Evolutionary conservation across 2,888 invertebrate species (phyloP), one percentile per base, ranked within the genome.

Genomic region (Oxytorus armatus): DNA sequence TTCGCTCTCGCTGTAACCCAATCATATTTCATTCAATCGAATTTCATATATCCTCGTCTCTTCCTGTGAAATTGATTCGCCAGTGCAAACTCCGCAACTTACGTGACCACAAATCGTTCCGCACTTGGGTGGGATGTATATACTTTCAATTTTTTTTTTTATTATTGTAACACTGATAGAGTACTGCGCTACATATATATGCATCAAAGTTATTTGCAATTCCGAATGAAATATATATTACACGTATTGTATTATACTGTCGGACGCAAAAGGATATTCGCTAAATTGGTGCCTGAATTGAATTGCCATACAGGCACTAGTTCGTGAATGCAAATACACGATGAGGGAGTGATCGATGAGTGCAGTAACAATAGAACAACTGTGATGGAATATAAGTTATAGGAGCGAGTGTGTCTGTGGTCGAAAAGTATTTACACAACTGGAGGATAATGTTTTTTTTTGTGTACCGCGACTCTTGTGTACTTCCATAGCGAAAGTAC

Each of bases 1-100:
- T 44, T 57, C 39, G 8, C 51, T 25, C 29, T 39, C 65, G 14
- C 16, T 18, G 5, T 33, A 55, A 53, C 47, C 47, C 66, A 53
- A 78, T 73, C 72, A 70, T 77, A 59, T 72, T 57, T 68, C 68
- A 61, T 53, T 78, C 14, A 57, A 73, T 68, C 61, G 61, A 44
- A 78, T 68, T 73, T 78, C 29, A 53, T 66, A 18, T 23, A 61
- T 63, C 51, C 61, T 68, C 49, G 23, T 61, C 23, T 59, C 53
- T 44, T 10, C 14, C 29, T 47, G 68, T 47, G 66, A 61, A 68
- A 73, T 78, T 78, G 78, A 78, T 74, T 74, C 36, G 42, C 73
- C 61, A 14, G 33, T 10, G 61, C 14, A 51, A 21, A n/a, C 53
- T 57, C 33, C 36, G 16, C 3, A 33, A 10, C n/a, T 51, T 74